phyloP scores from a whole-genome alignment of 2,113 vertebrate genomes.

The Ciconia maguari region DNA sequence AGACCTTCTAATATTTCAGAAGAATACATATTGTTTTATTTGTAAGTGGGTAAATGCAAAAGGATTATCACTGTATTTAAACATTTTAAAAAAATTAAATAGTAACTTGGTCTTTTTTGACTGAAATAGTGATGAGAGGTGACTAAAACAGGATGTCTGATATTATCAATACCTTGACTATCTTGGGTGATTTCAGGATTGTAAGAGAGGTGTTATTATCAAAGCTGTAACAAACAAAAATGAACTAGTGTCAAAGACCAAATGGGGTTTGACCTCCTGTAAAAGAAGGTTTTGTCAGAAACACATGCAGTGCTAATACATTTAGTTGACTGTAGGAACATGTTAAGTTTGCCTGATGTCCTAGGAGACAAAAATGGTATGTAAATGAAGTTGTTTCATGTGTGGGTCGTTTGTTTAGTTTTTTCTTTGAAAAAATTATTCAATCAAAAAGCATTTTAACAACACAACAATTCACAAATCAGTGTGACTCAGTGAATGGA shows the following conservation, averaged over 20 bases:
- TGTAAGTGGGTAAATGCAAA: background rate
- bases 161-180: background rate
- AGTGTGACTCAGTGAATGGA: background rate
- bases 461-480: background rate
- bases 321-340: background rate
- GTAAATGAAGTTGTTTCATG: background rate
- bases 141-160: background rate
- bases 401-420: background rate
- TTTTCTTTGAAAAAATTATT: background rate
- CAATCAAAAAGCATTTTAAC: background rate
- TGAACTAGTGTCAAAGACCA: background rate
- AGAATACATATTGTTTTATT: background rate
- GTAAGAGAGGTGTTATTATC: background rate
- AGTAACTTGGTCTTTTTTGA: background rate
- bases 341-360: background rate
- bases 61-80: accelerated
- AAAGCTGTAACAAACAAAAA: background rate
- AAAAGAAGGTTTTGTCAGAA: background rate
- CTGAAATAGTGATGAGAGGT: background rate
- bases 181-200: background rate
- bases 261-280: background rate
- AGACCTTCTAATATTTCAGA: background rate
- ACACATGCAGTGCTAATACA: background rate
- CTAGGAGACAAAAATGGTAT: background rate
- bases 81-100: background rate